These are phyloP conservation scores for Actinia tenebrosa DNA, from an alignment of 64 coral and sea anemone genomes.

Conservation along the genomic window DNA sequence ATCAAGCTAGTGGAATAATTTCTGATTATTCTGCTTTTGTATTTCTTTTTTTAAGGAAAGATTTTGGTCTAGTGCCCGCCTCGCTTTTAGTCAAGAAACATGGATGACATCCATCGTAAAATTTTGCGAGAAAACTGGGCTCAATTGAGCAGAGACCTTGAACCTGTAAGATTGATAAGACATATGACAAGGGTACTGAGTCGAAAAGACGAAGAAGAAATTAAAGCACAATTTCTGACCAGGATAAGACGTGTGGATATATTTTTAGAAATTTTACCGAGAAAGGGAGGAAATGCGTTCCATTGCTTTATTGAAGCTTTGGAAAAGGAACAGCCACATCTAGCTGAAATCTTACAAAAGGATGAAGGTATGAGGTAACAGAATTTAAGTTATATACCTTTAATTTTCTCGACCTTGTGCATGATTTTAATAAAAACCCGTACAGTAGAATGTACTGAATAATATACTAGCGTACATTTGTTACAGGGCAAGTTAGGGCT, in stretches of 20 bases:
- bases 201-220: constrained; percentile 28
- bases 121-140: constrained; percentile 13
- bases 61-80: no score
- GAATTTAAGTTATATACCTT: no score
- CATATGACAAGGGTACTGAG: constrained; percentile 27
- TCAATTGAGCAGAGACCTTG: constrained; percentile 34
- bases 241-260: constrained; percentile 23
- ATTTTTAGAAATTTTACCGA: constrained; percentile 53
- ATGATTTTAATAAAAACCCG: no score
- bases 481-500: no score
- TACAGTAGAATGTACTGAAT: no score
- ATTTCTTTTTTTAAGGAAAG: no score
- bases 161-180: constrained; percentile 38
- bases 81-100: not conserved
- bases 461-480: no score
- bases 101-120: constrained; percentile 49
- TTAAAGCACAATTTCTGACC: constrained; percentile 11
- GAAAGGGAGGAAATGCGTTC: constrained; percentile 56
- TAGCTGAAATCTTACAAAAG: not conserved
- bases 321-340: not conserved
- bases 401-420: no score
- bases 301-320: constrained; percentile 49
- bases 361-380: not conserved
- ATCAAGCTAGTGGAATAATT: no score
- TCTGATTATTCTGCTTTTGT: no score